Conservation (phyloP, 2,797 vertebrate genomes). For the Myoxocephalus aenaeus region DNA sequence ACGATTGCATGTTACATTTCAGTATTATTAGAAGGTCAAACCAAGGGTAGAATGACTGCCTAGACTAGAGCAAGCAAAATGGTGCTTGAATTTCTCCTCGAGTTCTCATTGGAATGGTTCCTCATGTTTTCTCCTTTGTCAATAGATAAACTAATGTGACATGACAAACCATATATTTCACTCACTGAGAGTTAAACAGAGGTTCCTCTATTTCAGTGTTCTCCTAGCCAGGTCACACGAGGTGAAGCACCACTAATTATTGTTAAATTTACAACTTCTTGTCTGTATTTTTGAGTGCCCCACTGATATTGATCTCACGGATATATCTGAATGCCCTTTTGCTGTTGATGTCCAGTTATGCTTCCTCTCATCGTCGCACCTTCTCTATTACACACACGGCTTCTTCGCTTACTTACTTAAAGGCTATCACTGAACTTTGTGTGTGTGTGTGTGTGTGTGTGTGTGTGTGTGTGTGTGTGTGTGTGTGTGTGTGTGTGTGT, state of each 20-base stretch:
- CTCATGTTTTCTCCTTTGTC: not conserved
- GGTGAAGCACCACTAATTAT: not conserved
- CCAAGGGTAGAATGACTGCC: slow-evolving; percentile 9
- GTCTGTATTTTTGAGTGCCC: not conserved
- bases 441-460: not conserved
- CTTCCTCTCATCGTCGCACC: slow-evolving; percentile 4
- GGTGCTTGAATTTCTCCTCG: not conserved
- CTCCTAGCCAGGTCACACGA: not conserved
- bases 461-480: slow-evolving; percentile 12
- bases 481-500: not conserved
- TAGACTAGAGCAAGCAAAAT: not conserved
- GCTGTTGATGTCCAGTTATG: slow-evolving; percentile 17
- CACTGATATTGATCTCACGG: not conserved
- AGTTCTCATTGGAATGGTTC: not conserved
- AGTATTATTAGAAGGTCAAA: slow-evolving; percentile 31
- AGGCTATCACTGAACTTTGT: slow-evolving; percentile 8
- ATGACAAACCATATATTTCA: not conserved
- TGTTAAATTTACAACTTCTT: not conserved
- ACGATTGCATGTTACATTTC: not conserved
- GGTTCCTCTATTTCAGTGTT: not conserved
- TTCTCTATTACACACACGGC: slow-evolving; percentile 16
- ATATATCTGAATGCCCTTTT: slow-evolving; percentile 12
- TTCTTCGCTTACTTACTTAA: slow-evolving; percentile 24
- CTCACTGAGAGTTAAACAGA: not conserved
- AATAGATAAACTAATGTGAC: not conserved